A percentile compares a stretch with the other conserved stretches of the same genome.
Conservation (phyloP, 2,113 vertebrate species). For the Phalacrocorax pelagicus region DNA sequence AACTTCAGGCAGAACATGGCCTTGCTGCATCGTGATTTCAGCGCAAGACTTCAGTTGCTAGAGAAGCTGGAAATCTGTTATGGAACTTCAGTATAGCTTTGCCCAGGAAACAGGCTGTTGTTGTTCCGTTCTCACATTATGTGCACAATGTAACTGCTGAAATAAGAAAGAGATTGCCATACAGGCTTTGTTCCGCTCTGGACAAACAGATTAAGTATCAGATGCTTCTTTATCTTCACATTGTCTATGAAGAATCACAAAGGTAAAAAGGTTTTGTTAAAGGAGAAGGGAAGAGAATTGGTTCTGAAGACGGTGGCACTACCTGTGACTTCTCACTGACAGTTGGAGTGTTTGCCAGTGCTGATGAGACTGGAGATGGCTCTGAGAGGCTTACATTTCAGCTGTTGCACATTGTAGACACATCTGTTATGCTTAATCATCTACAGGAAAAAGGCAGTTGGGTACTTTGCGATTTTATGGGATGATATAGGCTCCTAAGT, state of each 20-base stretch:
- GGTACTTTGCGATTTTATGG: not conserved
- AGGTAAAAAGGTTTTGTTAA: not conserved
- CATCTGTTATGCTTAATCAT: not conserved
- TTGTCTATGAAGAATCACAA: not conserved
- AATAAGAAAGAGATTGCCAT: not conserved
- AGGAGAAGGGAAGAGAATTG: not conserved
- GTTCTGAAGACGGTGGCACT: not conserved
- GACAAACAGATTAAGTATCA: not conserved
- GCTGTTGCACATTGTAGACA: not conserved
- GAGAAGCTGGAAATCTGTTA: not conserved
- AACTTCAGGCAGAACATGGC: not conserved
- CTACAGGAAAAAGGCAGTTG: not conserved
- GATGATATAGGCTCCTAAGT: not conserved
- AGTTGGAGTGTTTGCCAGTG: not conserved
- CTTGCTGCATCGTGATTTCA: not conserved
- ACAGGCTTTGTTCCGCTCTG: not conserved
- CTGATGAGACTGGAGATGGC: not conserved
- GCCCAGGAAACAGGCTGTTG: not conserved
- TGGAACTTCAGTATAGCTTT: not conserved
- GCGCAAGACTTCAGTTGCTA: not conserved
- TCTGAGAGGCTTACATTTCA: not conserved
- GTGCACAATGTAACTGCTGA: not conserved
- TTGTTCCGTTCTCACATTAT: not conserved
- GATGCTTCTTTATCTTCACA: not conserved
- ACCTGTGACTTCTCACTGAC: not conserved